Base-by-base conservation (phyloP, 1,140 invertebrate genomes). In the Brachionus plicatilis region DNA sequence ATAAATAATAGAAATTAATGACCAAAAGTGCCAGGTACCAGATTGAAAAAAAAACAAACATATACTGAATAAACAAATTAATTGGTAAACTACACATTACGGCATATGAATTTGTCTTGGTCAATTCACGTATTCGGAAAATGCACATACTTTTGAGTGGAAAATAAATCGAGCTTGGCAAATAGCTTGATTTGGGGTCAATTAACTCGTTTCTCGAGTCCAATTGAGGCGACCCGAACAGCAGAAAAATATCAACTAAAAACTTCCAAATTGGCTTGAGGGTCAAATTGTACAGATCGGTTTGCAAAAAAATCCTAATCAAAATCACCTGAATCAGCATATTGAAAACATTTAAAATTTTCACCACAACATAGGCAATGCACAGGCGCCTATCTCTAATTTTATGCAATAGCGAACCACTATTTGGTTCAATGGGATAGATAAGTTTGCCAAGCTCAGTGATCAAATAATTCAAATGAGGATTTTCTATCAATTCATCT, bases 1-100 rank as follows among this genome's bases (percentile, higher is more conserved):
- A 17, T 14, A 60, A 47, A 82, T 24, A 65, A 17, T 82, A 82
- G 7, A 37, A 17, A 47, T 82, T 82, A 27, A 65, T 17, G 1
- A 17, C 50, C 27, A 82, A 29, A 7, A 82, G 20, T 20, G 29
- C 17, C 43, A 65, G 20, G n/a, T 65, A 68, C 79, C 79, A 82
- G 27, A 82, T 82, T 9, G 79, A 43, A 2, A 82, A 68, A 82
- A 82, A 82, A 14, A 68, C 33, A 47, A 82, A 82, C 65, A 82
- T 82, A 27, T 65, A 82, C 27, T 68, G 79, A n/a, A 82, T 82
- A 41, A 82, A 82, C 17, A 82, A 37, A 68, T 82, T 82, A 14
- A 82, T 82, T 12, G 79, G 79, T n/a, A 82, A 47, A 47, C 53
- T 82, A 29, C 79, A 82, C 53, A 68, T 82, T 17, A 82, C 79